Evolutionary conservation across 2,888 invertebrate species (phyloP), one percentile per base, ranked within the genome.

Genomic region (Diloba caeruleocephala): DNA sequence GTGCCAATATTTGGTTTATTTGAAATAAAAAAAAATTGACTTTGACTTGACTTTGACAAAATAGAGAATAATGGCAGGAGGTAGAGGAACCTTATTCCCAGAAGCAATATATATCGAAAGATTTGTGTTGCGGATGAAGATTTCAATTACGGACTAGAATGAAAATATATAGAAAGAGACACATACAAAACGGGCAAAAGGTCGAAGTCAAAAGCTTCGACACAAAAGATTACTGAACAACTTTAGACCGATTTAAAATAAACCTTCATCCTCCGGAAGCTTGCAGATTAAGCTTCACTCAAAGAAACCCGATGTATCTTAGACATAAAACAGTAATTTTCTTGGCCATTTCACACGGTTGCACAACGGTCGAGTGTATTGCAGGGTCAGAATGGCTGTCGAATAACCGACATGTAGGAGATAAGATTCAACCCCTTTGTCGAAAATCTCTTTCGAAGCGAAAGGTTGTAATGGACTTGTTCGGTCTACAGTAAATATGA

Each of bases 251-350:
- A 33, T 48, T 43, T 25, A 5, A 32, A 54, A 36, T 28, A 42
- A 54, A 32, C 29, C 25, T 34, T 34, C 51, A 44, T 29, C 8
- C 33, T 31, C 36, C 43, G 49, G 52, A 60, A 49, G 44, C 29
- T 49, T 59, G 29, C 52, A 51, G 56, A 65, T 49, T 45, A 49
- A n/a, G 15, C 21, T 15, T 28, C n/a, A 13, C 31, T 54, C 14
- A 37, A 52, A 50, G 34, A 5, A 15, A 23, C 23, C 13, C 13
- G 8, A 17, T 57, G 46, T 64, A 55, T 65, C 45, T 57, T 39
- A 44, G 48, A 55, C 60, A 48, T 69, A 62, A 69, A 65, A 67
- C 54, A 62, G 70, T 69, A 67, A 74, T 81, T 78, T 79, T 79
- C 70, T 54, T 46, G 42, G 31, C 65, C 65, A 66, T 74, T 77